A percentile compares a stretch with the other conserved stretches of the same genome.
These are phyloP conservation scores for Arizona elegans DNA, from an alignment of 2,113 vertebrate genomes.

Conservation along the genomic window DNA sequence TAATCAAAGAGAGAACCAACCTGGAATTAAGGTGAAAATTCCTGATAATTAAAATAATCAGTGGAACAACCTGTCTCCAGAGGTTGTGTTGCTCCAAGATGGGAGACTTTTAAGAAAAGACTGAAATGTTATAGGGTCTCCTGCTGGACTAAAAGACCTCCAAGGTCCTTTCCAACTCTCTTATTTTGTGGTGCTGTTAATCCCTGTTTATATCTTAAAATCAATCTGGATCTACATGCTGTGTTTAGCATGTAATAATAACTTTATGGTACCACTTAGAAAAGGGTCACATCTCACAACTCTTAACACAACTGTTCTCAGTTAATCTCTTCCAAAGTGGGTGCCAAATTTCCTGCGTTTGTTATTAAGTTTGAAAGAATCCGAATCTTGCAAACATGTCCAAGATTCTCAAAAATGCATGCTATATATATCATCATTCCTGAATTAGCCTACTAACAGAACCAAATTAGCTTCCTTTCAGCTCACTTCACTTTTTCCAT, in stretches of 20 bases:
- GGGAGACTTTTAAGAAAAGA: no score
- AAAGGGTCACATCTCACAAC: background rate
- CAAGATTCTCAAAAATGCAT: background rate
- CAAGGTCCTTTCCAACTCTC: no score
- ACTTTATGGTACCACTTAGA: background rate
- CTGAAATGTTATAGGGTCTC: no score
- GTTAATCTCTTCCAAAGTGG: background rate
- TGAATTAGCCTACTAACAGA: background rate
- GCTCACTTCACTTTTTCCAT: background rate
- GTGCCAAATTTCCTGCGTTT: background rate
- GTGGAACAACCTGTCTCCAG: no score
- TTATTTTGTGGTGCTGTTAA: no score
- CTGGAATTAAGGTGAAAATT: no score
- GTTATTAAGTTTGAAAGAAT: background rate
- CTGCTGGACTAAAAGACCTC: no score
- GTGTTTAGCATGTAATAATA: background rate
- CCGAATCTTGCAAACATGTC: background rate
- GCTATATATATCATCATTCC: no score
- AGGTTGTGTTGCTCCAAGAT: no score
- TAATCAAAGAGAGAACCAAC: no score
- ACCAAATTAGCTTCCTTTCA: background rate
- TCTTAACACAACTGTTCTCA: background rate
- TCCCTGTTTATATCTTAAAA: background rate
- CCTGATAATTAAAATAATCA: no score
- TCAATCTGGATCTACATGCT: background rate